A percentile compares a stretch with the other conserved stretches of the same genome.
Evolutionary conservation across 2,888 invertebrate genomes (phyloP).

Genomic region (Acronicta aceris): DNA sequence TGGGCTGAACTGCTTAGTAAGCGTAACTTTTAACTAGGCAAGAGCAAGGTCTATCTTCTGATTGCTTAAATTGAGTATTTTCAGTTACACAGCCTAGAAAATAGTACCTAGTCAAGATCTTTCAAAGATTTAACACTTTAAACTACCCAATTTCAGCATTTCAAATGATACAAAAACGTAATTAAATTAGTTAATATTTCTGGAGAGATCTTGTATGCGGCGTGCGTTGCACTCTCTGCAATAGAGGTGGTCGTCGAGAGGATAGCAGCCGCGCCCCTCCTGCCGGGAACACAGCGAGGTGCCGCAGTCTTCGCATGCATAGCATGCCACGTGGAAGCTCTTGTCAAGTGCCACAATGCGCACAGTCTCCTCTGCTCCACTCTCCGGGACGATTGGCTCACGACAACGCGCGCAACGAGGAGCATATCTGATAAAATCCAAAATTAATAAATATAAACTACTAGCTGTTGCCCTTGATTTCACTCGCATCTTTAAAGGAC

Average conservation of each 20-base stretch:
- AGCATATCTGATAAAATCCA: conserved; percentile 91
- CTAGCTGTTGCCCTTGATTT: too few relatives aligned
- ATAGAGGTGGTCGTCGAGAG: conserved; percentile 97
- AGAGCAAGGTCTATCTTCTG: conserved; percentile 28
- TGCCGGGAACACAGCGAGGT: conserved; percentile 96
- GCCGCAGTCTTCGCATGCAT: conserved; percentile 98
- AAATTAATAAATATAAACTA: too few relatives aligned
- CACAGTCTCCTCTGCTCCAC: conserved; percentile 98
- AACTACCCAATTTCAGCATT: conserved; percentile 1
- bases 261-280: conserved; percentile 98
- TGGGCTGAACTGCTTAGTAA: conserved; percentile 25
- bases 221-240: conserved; percentile 99
- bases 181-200: conserved; percentile 78
- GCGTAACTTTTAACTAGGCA: conserved; percentile 24
- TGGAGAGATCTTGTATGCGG: conserved; percentile 96
- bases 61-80: too few relatives aligned
- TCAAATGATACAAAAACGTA: conserved; percentile 6
- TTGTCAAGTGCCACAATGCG: conserved; percentile 98
- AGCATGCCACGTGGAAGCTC: conserved; percentile 98
- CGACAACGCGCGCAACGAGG: conserved; percentile 99
- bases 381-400: conserved; percentile 98
- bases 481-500: too few relatives aligned
- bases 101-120: too few relatives aligned
- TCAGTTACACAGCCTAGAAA: too few relatives aligned
- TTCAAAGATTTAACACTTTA: too few relatives aligned